Conservation (phyloP, 2,888 invertebrate genomes). For the Antheraea assamensis region DNA sequence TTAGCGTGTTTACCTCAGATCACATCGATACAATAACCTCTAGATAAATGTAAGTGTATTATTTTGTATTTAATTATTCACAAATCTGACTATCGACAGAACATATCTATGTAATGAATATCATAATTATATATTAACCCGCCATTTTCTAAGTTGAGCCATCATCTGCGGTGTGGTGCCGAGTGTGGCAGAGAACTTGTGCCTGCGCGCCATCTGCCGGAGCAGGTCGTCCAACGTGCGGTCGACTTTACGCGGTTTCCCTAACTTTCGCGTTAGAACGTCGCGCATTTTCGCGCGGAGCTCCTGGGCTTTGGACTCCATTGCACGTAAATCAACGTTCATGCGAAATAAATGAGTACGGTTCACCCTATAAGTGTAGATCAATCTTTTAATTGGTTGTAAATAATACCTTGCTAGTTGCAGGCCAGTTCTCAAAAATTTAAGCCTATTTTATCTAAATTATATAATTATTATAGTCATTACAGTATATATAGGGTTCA, state of each 20-base stretch:
- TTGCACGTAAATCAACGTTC: constrained; percentile 86
- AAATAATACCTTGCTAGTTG: too few relatives aligned
- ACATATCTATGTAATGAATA: neutral
- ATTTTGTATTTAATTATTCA: too few relatives aligned
- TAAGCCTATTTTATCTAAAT: too few relatives aligned
- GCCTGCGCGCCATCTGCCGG: constrained; percentile 66
- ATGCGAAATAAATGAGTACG: constrained; percentile 86
- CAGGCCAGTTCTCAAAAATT: too few relatives aligned
- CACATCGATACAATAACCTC: too few relatives aligned
- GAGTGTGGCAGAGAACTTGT: constrained; percentile 63
- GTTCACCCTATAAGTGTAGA: constrained; percentile 77
- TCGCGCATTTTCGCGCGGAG: constrained; percentile 79
- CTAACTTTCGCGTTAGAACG: constrained; percentile 68
- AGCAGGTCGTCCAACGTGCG: constrained; percentile 68
- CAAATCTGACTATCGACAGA: too few relatives aligned
- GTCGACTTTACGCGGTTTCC: constrained; percentile 67
- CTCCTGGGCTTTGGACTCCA: constrained; percentile 82
- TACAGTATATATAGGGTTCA: too few relatives aligned
- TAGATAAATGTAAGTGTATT: too few relatives aligned
- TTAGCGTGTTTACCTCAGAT: too few relatives aligned
- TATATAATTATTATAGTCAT: too few relatives aligned
- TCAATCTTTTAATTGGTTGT: neutral
- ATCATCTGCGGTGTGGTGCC: constrained; percentile 55
- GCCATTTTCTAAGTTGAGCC: constrained; percentile 62
- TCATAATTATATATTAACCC: constrained; percentile 41